Evolutionary conservation across 2,113 vertebrate genomes (phyloP).

Genomic region (Pangasianodon gigas): DNA sequence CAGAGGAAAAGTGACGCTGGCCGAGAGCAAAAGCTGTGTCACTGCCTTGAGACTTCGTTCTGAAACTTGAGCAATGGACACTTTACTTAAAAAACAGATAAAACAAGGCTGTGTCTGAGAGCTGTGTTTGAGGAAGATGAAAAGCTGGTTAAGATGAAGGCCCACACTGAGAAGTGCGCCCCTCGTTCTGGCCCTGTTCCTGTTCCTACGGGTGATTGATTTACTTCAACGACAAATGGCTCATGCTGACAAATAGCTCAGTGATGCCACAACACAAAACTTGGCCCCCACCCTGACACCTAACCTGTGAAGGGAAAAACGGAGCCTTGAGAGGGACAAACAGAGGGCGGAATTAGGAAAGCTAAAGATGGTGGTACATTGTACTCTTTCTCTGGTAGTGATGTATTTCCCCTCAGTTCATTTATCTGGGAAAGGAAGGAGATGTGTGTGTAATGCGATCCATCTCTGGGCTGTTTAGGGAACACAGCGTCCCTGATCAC

Average conservation of each 20-base stretch:
- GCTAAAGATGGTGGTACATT: slow-evolving; percentile 63
- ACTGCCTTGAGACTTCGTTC: slow-evolving; percentile 27
- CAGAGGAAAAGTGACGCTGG: slow-evolving; percentile 56
- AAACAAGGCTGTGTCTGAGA: slow-evolving; percentile 37
- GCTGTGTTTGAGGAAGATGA: slow-evolving; percentile 54
- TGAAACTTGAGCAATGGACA: slow-evolving; percentile 32
- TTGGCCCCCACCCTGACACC: slow-evolving; percentile 69
- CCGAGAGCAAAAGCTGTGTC: slow-evolving; percentile 55
- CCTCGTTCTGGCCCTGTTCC: slow-evolving; percentile 43
- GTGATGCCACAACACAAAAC: slow-evolving; percentile 72
- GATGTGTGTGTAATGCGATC: slow-evolving; percentile 73
- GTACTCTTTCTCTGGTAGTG: slow-evolving; percentile 64
- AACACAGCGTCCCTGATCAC: slow-evolving; percentile 77
- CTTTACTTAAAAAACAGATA: slow-evolving; percentile 25
- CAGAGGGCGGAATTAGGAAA: slow-evolving; percentile 51
- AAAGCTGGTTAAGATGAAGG: slow-evolving; percentile 43
- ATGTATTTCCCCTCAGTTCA: slow-evolving; percentile 79
- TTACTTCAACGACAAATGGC: slow-evolving; percentile 69
- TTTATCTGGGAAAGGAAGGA: slow-evolving; percentile 78
- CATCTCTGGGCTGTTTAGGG: slow-evolving; percentile 75
- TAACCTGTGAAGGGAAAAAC: slow-evolving; percentile 71
- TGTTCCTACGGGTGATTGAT: slow-evolving; percentile 71
- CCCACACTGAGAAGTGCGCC: slow-evolving; percentile 51
- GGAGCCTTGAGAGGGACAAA: slow-evolving; percentile 39
- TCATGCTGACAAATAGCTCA: slow-evolving; percentile 77